A percentile compares a stretch with the other conserved stretches of the same genome.
These are phyloP conservation scores for Anhinga anhinga DNA, from an alignment of 2,113 vertebrate species.

Conservation along the genomic window DNA sequence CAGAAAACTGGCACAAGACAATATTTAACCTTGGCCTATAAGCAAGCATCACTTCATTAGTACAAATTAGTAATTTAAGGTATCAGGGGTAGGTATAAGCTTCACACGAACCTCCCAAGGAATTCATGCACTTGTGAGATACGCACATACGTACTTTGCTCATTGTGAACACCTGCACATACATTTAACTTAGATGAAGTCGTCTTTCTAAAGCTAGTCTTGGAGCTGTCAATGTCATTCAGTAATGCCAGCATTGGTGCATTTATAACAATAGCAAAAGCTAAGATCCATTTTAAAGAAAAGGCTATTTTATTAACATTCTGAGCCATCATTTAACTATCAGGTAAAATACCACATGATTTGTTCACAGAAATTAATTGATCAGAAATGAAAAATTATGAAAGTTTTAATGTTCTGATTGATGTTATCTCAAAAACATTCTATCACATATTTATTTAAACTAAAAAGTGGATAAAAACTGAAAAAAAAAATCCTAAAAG, in stretches of 20 bases:
- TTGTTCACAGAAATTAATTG: neutral
- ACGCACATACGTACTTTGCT: accelerated
- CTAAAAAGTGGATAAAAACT: neutral
- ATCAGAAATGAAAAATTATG: neutral
- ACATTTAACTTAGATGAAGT: neutral
- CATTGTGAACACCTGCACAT: neutral
- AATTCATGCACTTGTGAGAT: neutral
- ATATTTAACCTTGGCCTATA: constrained; percentile 9
- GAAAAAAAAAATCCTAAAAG: neutral
- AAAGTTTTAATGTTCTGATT: neutral
- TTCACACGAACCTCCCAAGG: neutral
- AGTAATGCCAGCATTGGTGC: neutral
- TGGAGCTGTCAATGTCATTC: neutral
- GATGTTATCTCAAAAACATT: neutral
- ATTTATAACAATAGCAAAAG: neutral
- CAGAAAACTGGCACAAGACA: neutral
- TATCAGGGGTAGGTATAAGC: neutral
- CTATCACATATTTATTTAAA: neutral
- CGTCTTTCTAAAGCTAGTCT: neutral
- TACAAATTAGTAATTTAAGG: neutral
- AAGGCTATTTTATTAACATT: neutral
- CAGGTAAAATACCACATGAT: neutral
- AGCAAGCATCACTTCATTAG: neutral
- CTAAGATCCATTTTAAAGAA: neutral
- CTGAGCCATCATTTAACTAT: neutral